A percentile compares a stretch with the other conserved stretches of the same genome.
Evolutionary conservation across 2,888 invertebrate species (phyloP).

Genomic region (Leucozona laternaria): DNA sequence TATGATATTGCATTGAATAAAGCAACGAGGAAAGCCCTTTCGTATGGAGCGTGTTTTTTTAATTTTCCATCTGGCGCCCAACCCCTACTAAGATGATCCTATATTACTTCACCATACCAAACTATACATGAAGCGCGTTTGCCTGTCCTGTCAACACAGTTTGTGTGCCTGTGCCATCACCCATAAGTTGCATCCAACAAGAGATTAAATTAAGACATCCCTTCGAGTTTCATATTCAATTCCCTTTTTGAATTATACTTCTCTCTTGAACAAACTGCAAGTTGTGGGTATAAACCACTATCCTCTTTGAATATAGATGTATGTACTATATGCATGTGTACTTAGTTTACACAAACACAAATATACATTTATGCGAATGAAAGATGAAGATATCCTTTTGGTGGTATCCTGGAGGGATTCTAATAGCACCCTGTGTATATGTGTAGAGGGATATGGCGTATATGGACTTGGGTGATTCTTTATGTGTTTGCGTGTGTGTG

Average conservation of each 20-base stretch:
- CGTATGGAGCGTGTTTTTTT: neutral
- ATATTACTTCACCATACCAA: neutral
- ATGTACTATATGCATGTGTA: neutral
- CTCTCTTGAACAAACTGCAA: neutral
- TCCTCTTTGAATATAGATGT: neutral
- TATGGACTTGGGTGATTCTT: neutral
- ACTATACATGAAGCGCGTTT: conserved; percentile 11
- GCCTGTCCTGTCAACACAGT: conserved; percentile 13
- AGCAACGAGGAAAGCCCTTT: conserved; percentile 1
- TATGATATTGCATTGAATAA: conserved; percentile 18
- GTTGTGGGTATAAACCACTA: neutral
- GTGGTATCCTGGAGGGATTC: conserved; percentile 27
- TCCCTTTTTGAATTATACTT: conserved; percentile 55
- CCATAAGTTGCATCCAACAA: conserved; percentile 31
- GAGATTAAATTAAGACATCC: conserved; percentile 26
- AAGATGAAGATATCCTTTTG: conserved; percentile 48
- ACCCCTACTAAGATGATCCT: conserved; percentile 47
- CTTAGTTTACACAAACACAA: neutral
- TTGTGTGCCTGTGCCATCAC: conserved; percentile 34
- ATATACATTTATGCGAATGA: neutral
- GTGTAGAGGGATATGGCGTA: neutral
- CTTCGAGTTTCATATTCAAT: conserved; percentile 63
- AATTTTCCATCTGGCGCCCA: conserved; percentile 39
- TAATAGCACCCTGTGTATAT: neutral
- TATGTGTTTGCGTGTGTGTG: neutral